These are phyloP conservation scores for Morpho deidamia DNA, from an alignment of 2,888 invertebrate species.

Conservation along the genomic window DNA sequence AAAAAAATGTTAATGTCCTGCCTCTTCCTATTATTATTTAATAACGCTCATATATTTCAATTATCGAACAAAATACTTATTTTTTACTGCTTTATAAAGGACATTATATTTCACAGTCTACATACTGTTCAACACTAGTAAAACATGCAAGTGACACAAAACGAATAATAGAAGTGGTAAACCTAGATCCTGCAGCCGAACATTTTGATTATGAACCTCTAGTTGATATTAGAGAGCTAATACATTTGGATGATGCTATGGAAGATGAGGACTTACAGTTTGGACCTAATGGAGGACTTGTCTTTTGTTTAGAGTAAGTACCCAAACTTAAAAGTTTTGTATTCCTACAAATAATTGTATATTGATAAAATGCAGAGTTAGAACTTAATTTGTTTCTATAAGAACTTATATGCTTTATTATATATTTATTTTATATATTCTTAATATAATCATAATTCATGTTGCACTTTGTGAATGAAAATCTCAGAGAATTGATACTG, in stretches of 20 bases:
- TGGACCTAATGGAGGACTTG: conserved; percentile 98
- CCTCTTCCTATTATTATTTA: too few relatives aligned
- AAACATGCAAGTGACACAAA: conserved; percentile 88
- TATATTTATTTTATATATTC: too few relatives aligned
- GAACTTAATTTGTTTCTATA: too few relatives aligned
- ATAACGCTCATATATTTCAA: too few relatives aligned
- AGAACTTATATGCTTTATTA: too few relatives aligned
- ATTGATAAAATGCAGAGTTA: too few relatives aligned
- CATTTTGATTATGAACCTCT: conserved; percentile 94
- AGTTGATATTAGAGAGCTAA: conserved; percentile 92
- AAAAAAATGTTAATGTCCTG: too few relatives aligned
- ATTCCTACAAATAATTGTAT: too few relatives aligned
- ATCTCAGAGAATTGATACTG: too few relatives aligned
- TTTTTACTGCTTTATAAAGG: neutral
- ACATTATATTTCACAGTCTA: conserved; percentile 82
- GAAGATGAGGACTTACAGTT: conserved; percentile 95
- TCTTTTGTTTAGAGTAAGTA: conserved; percentile 94
- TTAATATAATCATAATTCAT: too few relatives aligned
- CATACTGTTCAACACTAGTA: conserved; percentile 93
- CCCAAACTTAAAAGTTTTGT: too few relatives aligned
- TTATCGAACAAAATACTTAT: neutral
- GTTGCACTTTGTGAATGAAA: too few relatives aligned
- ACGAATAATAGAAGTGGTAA: conserved; percentile 91
- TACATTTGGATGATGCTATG: conserved; percentile 97
- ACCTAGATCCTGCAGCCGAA: conserved; percentile 99